These are phyloP conservation scores for Nannoperca australis DNA, from an alignment of 2,797 vertebrate genomes.

Conservation along the genomic window DNA sequence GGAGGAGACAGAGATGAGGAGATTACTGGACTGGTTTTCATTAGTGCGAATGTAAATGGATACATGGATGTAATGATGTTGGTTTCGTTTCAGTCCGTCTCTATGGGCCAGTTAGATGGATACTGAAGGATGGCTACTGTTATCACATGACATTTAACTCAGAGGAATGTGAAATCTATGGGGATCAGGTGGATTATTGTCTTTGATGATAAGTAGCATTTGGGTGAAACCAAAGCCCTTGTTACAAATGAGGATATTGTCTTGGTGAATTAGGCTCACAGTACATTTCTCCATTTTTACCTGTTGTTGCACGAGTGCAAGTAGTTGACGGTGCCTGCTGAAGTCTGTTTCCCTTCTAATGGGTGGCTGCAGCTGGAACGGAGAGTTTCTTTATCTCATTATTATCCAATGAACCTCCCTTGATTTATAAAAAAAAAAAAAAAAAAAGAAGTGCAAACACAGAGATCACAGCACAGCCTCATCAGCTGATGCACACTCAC, in stretches of 20 bases:
- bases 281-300: conserved; percentile 31
- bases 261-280: conserved; percentile 46
- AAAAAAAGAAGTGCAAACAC: not conserved
- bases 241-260: conserved; percentile 60
- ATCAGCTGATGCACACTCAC: conserved; percentile 7
- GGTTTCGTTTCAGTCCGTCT: conserved; percentile 17
- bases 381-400: not conserved
- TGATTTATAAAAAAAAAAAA: too few species aligned
- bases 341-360: not conserved
- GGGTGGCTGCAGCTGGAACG: not conserved
- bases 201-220: conserved; percentile 76
- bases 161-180: conserved; percentile 78
- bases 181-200: conserved; percentile 78
- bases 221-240: conserved; percentile 55
- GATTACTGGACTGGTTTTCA: not conserved
- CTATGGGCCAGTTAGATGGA: conserved; percentile 29
- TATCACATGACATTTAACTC: conserved; percentile 74
- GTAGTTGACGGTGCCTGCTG: not conserved
- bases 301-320: conserved; percentile 18
- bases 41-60: not conserved
- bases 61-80: conserved; percentile 4
- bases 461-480: not conserved
- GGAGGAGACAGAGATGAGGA: not conserved
- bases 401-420: not conserved
- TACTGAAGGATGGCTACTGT: conserved; percentile 51